A percentile compares a stretch with the other conserved stretches of the same genome.
Evolutionary conservation across 1,140 invertebrate species (phyloP).

Genomic region (Drosophila repletoides): DNA sequence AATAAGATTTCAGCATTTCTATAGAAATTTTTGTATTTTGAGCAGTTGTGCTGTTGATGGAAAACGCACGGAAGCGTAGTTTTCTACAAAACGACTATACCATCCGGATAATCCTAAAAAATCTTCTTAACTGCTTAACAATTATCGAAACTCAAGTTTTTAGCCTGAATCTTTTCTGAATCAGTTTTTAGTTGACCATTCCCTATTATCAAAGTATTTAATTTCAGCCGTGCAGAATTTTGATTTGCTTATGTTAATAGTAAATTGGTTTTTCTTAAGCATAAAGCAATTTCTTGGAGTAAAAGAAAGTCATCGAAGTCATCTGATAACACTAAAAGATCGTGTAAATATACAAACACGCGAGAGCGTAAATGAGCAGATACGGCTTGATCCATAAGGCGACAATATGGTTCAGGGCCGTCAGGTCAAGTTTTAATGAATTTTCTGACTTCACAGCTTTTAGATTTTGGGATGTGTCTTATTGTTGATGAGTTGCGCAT

Average conservation of each 20-base stretch:
- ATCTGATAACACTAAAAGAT: slow-evolving; percentile 64
- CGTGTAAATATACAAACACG: slow-evolving; percentile 79
- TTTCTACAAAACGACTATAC: too few species aligned
- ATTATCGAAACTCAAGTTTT: slow-evolving; percentile 17
- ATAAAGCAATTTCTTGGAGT: too few species aligned
- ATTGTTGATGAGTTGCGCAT: too few species aligned
- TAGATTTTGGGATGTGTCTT: too few species aligned
- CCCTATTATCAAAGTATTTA: slow-evolving; percentile 34
- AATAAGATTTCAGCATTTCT: slow-evolving; percentile 2
- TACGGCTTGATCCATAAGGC: slow-evolving; percentile 20
- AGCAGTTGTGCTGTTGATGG: slow-evolving; percentile 31
- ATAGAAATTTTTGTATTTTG: slow-evolving; percentile 9
- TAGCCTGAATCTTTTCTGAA: slow-evolving; percentile 46
- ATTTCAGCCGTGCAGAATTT: slow-evolving; percentile 45
- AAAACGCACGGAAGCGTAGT: slow-evolving; percentile 1
- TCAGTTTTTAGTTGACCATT: slow-evolving; percentile 26
- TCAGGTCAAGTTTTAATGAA: slow-evolving; percentile 29
- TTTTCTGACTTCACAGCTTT: slow-evolving; percentile 16
- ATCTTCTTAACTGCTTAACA: slow-evolving; percentile 72
- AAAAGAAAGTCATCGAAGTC: too few species aligned
- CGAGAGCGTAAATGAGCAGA: slow-evolving; percentile 5
- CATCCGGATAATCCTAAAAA: slow-evolving; percentile 83
- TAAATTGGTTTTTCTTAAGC: too few species aligned
- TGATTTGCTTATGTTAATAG: too few species aligned
- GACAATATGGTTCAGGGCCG: slow-evolving; percentile 9